Conservation (phyloP, 1,140 invertebrate species). For the Drosophila yakuba region DNA sequence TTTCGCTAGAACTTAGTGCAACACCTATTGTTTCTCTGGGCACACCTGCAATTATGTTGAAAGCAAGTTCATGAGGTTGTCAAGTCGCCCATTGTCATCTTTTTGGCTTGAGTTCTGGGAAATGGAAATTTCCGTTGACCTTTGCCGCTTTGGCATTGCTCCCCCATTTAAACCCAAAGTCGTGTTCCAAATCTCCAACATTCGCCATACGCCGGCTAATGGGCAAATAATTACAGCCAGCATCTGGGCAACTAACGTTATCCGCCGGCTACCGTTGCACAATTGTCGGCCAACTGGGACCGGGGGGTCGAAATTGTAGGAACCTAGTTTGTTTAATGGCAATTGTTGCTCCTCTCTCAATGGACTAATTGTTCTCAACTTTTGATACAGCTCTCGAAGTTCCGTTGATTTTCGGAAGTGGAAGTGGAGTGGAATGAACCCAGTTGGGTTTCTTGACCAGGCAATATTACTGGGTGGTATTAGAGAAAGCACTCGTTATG, state of each 20-base stretch:
- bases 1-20: background rate
- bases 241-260: conserved; percentile 61
- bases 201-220: conserved; percentile 58
- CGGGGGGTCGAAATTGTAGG: conserved; percentile 8
- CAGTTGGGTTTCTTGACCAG: background rate
- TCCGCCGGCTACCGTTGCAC: conserved; percentile 53
- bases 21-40: background rate
- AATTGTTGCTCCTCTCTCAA: conserved; percentile 52
- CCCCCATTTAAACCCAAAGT: conserved; percentile 7
- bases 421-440: background rate
- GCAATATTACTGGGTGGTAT: background rate
- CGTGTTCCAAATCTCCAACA: conserved; percentile 72
- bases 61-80: conserved; percentile 14
- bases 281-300: conserved; percentile 12
- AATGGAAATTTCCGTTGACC: conserved; percentile 61
- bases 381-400: background rate
- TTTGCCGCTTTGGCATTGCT: conserved; percentile 51
- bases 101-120: conserved; percentile 42
- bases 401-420: conserved; percentile 12
- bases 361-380: conserved; percentile 33
- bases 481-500: no score
- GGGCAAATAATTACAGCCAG: conserved; percentile 73
- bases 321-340: conserved; percentile 45
- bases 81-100: conserved; percentile 39
- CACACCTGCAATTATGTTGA: conserved; percentile 22